Evolutionary conservation across 2,888 invertebrate genomes (phyloP).

Genomic region (Lycocerus yunnanus): DNA sequence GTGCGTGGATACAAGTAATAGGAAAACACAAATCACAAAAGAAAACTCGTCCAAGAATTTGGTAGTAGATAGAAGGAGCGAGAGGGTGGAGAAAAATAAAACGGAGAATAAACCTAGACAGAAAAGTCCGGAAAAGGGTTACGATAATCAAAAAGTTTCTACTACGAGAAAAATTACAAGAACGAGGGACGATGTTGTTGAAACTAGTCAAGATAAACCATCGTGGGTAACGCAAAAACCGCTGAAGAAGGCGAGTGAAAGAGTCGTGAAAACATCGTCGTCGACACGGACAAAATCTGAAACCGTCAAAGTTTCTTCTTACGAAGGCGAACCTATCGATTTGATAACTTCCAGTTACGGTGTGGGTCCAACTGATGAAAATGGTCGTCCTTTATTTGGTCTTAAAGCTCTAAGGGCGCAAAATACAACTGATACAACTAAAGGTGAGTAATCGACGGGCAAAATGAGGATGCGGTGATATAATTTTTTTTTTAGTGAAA

Average conservation of each 20-base stretch:
- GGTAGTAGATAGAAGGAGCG: neutral
- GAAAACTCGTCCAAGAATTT: neutral
- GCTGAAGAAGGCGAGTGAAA: constrained; percentile 59
- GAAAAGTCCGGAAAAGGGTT: constrained; percentile 14
- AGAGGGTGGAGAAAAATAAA: neutral
- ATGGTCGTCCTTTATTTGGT: constrained; percentile 79
- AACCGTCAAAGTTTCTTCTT: constrained; percentile 51
- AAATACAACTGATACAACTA: constrained; percentile 64
- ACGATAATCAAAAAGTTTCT: neutral
- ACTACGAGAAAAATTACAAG: constrained; percentile 38
- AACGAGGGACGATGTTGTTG: constrained; percentile 54
- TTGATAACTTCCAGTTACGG: constrained; percentile 81
- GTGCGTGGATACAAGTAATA: neutral
- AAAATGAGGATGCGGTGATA: neutral
- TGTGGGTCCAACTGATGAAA: constrained; percentile 80
- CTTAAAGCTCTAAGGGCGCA: constrained; percentile 71
- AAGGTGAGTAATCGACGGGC: constrained; percentile 60
- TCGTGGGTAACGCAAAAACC: constrained; percentile 67
- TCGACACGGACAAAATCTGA: constrained; percentile 41
- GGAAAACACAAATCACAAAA: neutral
- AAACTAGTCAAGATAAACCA: constrained; percentile 57
- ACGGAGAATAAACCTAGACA: constrained; percentile 4
- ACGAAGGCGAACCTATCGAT: constrained; percentile 59
- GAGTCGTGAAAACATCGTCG: constrained; percentile 30
- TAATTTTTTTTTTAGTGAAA: constrained; percentile 62